Evolutionary conservation across 2,113 vertebrate species (phyloP).

Genomic region (Pontoporia blainvillei): DNA sequence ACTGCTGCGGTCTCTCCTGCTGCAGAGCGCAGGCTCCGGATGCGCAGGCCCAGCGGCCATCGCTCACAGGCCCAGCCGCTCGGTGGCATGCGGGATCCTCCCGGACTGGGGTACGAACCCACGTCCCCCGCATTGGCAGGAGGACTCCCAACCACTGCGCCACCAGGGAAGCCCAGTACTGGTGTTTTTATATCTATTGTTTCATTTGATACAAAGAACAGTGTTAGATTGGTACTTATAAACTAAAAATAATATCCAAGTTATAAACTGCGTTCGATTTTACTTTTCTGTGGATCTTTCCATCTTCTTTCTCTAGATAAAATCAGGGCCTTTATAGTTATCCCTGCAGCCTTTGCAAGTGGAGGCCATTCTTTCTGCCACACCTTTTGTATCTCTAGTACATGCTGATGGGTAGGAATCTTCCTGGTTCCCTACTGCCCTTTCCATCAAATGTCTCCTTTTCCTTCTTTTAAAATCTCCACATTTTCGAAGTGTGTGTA

Average conservation of each 20-base stretch:
- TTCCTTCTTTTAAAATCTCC: not conserved
- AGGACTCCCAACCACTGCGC: no score
- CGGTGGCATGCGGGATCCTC: no score
- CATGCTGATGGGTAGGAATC: not conserved
- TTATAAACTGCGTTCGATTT: not conserved
- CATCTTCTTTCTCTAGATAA: not conserved
- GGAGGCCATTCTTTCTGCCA: not conserved
- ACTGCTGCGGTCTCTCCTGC: no score
- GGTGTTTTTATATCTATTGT: not conserved
- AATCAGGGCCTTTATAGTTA: not conserved
- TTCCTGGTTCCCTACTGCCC: not conserved
- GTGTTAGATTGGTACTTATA: not conserved
- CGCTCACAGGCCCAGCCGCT: no score
- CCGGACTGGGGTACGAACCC: no score
- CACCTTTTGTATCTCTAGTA: not conserved
- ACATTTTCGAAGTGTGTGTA: not conserved
- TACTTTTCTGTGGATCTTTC: not conserved
- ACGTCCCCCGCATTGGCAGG: no score
- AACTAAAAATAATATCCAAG: not conserved
- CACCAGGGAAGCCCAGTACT: not conserved
- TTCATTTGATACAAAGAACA: not conserved
- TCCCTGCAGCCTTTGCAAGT: not conserved
- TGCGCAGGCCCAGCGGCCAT: no score
- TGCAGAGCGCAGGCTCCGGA: no score
- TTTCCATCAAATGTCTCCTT: not conserved